Base-by-base conservation (phyloP, 1,140 invertebrate species). In the Lethrus apterus region DNA sequence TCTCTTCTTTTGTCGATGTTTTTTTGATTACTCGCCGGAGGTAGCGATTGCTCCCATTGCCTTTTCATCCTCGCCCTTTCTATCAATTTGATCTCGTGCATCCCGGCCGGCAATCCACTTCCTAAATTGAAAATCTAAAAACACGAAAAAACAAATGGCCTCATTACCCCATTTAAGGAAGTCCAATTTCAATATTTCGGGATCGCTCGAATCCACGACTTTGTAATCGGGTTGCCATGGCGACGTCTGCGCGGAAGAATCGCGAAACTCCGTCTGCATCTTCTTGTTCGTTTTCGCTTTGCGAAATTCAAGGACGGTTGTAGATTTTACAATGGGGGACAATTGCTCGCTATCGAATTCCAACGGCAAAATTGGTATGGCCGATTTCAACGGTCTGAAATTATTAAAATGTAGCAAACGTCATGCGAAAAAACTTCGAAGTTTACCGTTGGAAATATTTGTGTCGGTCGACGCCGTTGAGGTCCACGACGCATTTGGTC, bases 181-280 rank as follows among this genome's bases (percentile, higher is more conserved):
- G 17, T 79, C 76, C 29, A 83, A 56, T 24, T 72, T 77, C 2
- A 83, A 59, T 2, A 83, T 67, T 62, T 83, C 79, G 10, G 80
- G 79, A 26, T 67, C 57, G 10, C 65, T 68, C 0, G 53, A 52
- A 0, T 72, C 57, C 19, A 71, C 70, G 0, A 77, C 59, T 13
- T 71, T 71, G 55, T 74, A 79, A 20, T 73, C 67, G 1, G 79
- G 73, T 40, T 84, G 77, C 77, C 86, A 89, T 0, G 86, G 85
- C 19, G 73, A 65, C 1, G 87, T 89, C 66, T 89, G 86, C 9
- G 80, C 72, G 53, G 84, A 84, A 2, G 77, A 79, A 52, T 91
- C 87, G 48, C 86, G 72, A 58, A 73, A 84, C 52, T 82, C 70
- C 1, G 84, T 89, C 67, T 89, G 84, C 0, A 59, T 50, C 24